Base-by-base conservation (phyloP, 2,113 vertebrate species). In the Sinocyclocheilus rhinocerous region DNA sequence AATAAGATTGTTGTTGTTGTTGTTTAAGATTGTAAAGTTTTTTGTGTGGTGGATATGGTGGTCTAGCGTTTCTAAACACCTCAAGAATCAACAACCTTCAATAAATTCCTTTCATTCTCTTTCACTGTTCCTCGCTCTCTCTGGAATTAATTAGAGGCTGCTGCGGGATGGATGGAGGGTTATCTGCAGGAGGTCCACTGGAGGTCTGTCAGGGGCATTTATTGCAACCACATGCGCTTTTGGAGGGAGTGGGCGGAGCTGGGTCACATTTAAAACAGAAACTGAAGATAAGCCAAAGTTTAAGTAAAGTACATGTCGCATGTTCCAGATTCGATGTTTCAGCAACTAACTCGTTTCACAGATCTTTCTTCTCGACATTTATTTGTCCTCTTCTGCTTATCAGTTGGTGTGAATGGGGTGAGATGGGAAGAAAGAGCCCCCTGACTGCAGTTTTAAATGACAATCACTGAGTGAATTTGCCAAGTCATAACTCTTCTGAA, bases 181-280 rank as follows among this genome's bases (percentile, higher is more conserved):
- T 42, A 63, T 63, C 91, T 89, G 87, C 76, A 89, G 90, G 91
- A 90, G 89, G 86, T 86, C 89, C 89, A 87, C 88, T 89, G 89
- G 92, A 91, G 92, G 92, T 55, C 84, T 84, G 36, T 78, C 63
- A 67, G 45, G 86, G 78, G 36, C 39, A 59, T 81, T 92, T 93
- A 94, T 95, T 92, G 86, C 88, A 93, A 92, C 88, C 93, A 94
- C 65, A 82, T 95, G 93, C 92, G 92, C 10, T 91, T 92, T 76
- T 89, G 70, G 84, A n/a, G 73, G 88, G 89, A 89, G 85, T 86
- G 81, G 22, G 45, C 18, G 29, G 29, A 26, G 69, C 29, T 8
- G 1, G 48, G 57, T 67, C 78, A 48, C 70, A 88, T 85, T 87
- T 91, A 69, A 90, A 92, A 85, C 57, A 15, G 88, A 91, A 92